A percentile compares a stretch with the other conserved stretches of the same genome.
Conservation (phyloP, 2,888 invertebrate genomes). For the Nesidiocoris tenuis region DNA sequence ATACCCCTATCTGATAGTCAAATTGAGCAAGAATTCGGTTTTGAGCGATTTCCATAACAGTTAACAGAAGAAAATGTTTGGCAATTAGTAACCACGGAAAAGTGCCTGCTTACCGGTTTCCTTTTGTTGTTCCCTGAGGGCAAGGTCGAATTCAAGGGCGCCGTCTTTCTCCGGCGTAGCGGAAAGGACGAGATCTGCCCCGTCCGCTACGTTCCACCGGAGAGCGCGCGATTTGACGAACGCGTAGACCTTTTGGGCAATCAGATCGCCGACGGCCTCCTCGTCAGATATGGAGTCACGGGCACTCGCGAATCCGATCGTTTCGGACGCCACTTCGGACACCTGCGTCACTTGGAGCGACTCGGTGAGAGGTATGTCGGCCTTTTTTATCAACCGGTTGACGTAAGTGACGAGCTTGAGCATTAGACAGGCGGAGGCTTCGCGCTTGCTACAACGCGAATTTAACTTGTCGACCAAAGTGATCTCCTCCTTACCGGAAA, state of each 20-base stretch:
- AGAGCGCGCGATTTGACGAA: conserved; percentile 75
- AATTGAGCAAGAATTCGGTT: too few relatives aligned
- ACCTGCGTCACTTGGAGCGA: conserved; percentile 74
- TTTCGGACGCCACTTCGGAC: conserved; percentile 56
- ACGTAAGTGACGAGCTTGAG: conserved; percentile 78
- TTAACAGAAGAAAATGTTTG: too few relatives aligned
- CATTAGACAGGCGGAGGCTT: conserved; percentile 79
- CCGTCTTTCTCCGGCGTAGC: conserved; percentile 68
- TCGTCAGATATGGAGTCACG: conserved; percentile 56
- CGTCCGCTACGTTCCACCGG: conserved; percentile 74
- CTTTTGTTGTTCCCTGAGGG: conserved; percentile 48
- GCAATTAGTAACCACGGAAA: conserved; percentile 36
- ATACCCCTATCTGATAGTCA: too few relatives aligned
- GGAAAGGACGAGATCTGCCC: conserved; percentile 73
- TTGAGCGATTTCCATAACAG: too few relatives aligned
- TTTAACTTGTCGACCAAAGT: conserved; percentile 72
- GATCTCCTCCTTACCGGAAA: conserved; percentile 60
- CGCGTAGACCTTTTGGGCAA: conserved; percentile 72
- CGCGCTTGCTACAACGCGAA: conserved; percentile 72
- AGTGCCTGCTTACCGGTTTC: conserved; percentile 50
- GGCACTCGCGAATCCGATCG: conserved; percentile 53
- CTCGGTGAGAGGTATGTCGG: conserved; percentile 73
- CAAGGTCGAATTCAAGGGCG: conserved; percentile 62
- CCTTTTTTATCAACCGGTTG: conserved; percentile 76
- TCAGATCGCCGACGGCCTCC: conserved; percentile 62